A percentile compares a stretch with the other conserved stretches of the same genome.
These are phyloP conservation scores for Prunella fulvescens DNA, from an alignment of 2,113 vertebrate species.

Conservation along the genomic window DNA sequence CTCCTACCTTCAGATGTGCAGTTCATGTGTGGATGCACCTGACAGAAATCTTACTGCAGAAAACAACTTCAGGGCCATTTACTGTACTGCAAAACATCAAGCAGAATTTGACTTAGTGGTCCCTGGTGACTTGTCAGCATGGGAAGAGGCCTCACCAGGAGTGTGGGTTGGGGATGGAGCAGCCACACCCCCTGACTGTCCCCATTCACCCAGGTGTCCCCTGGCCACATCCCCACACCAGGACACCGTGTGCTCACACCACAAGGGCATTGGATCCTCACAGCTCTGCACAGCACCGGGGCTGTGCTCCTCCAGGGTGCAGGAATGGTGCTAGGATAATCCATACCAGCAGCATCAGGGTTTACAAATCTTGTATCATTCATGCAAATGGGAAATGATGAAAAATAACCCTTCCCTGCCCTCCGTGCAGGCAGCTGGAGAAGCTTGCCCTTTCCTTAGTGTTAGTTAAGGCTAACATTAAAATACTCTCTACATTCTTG, in stretches of 20 bases:
- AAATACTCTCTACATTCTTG: neutral
- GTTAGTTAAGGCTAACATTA: conserved; percentile 61
- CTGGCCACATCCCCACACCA: accelerated
- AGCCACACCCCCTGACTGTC: accelerated
- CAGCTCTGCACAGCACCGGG: accelerated
- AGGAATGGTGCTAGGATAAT: neutral
- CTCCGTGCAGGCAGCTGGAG: neutral
- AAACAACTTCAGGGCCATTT: neutral
- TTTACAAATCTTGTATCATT: neutral
- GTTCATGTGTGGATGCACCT: neutral
- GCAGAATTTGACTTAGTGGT: neutral
- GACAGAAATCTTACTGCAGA: neutral
- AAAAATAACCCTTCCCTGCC: neutral
- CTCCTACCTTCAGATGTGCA: neutral
- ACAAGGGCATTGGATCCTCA: accelerated
- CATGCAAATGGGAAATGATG: neutral
- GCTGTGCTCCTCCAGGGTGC: neutral
- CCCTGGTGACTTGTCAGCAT: neutral
- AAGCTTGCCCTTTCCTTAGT: conserved; percentile 29
- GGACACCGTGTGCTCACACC: accelerated
- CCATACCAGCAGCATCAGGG: neutral
- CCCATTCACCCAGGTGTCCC: accelerated
- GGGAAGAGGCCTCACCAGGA: conserved; percentile 52
- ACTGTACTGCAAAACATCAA: accelerated
- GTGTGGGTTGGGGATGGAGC: conserved; percentile 27